phyloP scores from a whole-genome alignment of 1,140 invertebrate genomes.

The Rhopalosiphum padi region DNA sequence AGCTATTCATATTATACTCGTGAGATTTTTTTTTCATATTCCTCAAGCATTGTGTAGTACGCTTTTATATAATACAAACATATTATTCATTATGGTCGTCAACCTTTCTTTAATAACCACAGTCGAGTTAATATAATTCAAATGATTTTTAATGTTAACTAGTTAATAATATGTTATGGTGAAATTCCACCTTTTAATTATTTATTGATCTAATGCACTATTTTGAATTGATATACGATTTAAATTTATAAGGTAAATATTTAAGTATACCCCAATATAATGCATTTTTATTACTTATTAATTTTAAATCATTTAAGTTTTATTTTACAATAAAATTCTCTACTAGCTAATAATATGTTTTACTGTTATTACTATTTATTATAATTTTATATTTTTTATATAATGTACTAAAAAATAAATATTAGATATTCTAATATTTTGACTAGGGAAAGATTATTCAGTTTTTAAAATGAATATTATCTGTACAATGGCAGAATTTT shows the following conservation, averaged over 20 bases:
- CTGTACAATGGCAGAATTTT: neutral
- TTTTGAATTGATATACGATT: neutral
- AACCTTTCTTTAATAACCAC: neutral
- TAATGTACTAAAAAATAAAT: too few species aligned
- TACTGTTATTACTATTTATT: neutral
- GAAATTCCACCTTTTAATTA: neutral
- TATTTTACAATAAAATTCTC: neutral
- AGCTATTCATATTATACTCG: neutral
- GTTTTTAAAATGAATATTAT: neutral
- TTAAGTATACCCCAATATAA: neutral
- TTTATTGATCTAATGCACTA: neutral
- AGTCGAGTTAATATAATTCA: neutral
- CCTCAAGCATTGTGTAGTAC: neutral
- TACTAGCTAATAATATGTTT: neutral
- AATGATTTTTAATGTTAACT: neutral
- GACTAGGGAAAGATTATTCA: neutral
- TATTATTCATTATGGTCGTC: neutral
- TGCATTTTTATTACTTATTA: neutral
- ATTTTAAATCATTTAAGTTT: neutral
- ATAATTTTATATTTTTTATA: neutral
- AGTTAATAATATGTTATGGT: neutral
- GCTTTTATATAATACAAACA: neutral
- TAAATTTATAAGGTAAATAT: neutral
- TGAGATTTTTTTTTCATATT: neutral
- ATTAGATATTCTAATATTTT: neutral